Conservation (phyloP, 1,140 invertebrate species). For the Temnothorax nylanderi region DNA sequence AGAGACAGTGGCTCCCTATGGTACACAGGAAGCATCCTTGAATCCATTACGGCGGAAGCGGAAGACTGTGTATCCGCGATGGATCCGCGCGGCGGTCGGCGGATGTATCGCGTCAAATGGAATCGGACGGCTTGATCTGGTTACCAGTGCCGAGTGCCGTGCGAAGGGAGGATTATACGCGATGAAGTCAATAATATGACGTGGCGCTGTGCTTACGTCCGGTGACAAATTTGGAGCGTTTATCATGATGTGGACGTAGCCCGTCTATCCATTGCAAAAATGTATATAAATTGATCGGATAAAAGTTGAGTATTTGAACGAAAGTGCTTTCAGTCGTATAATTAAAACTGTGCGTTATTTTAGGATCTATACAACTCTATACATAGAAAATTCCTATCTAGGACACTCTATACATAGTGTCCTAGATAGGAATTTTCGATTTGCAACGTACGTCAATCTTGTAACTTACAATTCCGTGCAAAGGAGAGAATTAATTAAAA, state of each 20-base stretch:
- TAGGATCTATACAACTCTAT: background rate
- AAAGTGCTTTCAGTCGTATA: background rate
- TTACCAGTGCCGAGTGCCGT: slow-evolving; percentile 45
- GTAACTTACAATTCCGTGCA: background rate
- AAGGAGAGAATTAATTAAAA: background rate
- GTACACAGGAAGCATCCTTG: slow-evolving; percentile 39
- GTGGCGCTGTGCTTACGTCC: background rate
- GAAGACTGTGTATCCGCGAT: slow-evolving; percentile 49
- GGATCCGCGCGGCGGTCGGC: slow-evolving; percentile 35
- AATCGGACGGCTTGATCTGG: slow-evolving; percentile 56
- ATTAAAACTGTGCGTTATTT: background rate
- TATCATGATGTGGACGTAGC: background rate
- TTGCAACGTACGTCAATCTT: background rate
- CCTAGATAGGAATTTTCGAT: background rate
- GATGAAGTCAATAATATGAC: slow-evolving; percentile 55
- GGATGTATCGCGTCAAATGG: slow-evolving; percentile 59
- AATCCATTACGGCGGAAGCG: slow-evolving; percentile 52
- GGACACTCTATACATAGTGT: no score
- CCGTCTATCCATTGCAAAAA: background rate
- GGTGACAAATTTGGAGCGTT: slow-evolving; percentile 22
- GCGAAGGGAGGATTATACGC: slow-evolving; percentile 61
- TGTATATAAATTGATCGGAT: background rate
- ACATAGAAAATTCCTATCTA: no score
- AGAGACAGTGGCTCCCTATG: slow-evolving; percentile 22
- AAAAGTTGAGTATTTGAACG: background rate